Evolutionary conservation across 2,888 invertebrate genomes (phyloP), one percentile per base, ranked within the genome.

Genomic region (Imbricaverruca yamaguchii): DNA sequence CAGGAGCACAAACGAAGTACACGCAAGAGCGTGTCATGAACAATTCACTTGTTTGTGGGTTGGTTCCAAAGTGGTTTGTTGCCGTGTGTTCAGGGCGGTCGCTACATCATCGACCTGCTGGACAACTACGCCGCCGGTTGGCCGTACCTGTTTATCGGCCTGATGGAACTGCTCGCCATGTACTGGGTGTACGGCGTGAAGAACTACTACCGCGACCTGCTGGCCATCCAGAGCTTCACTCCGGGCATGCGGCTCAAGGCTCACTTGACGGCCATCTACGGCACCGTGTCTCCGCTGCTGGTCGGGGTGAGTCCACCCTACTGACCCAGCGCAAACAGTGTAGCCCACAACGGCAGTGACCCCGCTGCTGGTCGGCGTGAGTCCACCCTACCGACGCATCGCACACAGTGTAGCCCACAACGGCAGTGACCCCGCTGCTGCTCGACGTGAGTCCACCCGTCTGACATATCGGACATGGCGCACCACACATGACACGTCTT

Each of bases 91-190:
- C 85, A 84, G 84, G 83, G 84, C 80, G 85, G 85, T 1, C 96
- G 97, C 87, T 96, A 97, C 87, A 95, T 98, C 87, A 97, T 98
- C 87, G 95, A 95, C 86, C 90, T 98, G 80, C 89, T 98, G 86
- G 97, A 98, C 87, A 91, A 94, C 84, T 98, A 97, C 86, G 97
- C 97, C 0, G 98, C 98, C 0, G 97, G 97, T 0, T 98, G 97
- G 86, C 95, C 95, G 0, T 95, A 95, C 89, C 88, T 95, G 74
- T 81, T 89, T 81, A 88, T 90, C 81, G 89, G 88, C n/a, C 86
- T 94, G 84, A 90, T 91, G 57, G 90, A 90, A 84, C 88, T 88
- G 83, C 85, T 89, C 83, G 87, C 88, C 18, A 86, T 90, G 77
- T 86, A 88, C 63, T 90, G 89, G 88, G 87, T 89, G 10, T 89